Evolutionary conservation across 23 tunicate species (phyloP).

Genomic region (Trididemnum clinides): DNA sequence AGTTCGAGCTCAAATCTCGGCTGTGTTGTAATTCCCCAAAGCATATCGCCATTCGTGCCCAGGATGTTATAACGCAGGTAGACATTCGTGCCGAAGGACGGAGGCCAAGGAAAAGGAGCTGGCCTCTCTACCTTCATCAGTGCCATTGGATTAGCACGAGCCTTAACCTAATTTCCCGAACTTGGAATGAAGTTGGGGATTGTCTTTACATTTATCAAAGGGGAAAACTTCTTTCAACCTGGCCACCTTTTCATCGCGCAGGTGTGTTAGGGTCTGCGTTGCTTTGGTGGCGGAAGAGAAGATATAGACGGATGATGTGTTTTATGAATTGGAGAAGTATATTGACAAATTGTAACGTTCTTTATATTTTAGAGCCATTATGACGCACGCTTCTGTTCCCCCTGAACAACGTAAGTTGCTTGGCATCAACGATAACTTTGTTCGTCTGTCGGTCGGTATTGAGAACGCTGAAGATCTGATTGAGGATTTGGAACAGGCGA

Average conservation of each 20-base stretch:
- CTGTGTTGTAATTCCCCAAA: too few species aligned
- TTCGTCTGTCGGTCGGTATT: slow-evolving; percentile 92
- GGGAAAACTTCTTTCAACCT: neutral
- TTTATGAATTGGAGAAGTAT: neutral
- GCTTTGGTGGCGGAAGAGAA: neutral
- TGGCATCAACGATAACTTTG: slow-evolving; percentile 90
- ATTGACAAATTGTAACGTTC: neutral
- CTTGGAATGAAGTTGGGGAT: too few species aligned
- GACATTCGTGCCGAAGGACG: too few species aligned
- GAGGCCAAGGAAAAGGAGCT: too few species aligned
- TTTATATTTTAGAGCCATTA: slow-evolving; percentile 69
- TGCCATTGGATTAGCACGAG: too few species aligned
- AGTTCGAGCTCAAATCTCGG: too few species aligned
- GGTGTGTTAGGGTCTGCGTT: neutral
- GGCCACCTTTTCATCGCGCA: neutral
- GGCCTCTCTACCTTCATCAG: too few species aligned
- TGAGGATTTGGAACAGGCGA: slow-evolving; percentile 85
- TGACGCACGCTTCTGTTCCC: slow-evolving; percentile 99
- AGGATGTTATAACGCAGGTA: too few species aligned
- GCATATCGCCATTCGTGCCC: too few species aligned
- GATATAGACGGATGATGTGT: neutral
- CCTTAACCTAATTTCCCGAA: too few species aligned
- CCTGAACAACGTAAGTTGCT: slow-evolving; percentile 60
- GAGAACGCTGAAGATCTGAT: slow-evolving; percentile 90
- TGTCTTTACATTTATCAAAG: too few species aligned